A percentile compares a stretch with the other conserved stretches of the same genome.
Evolutionary conservation across 2,888 invertebrate genomes (phyloP).

Genomic region (Physocephala rufipes): DNA sequence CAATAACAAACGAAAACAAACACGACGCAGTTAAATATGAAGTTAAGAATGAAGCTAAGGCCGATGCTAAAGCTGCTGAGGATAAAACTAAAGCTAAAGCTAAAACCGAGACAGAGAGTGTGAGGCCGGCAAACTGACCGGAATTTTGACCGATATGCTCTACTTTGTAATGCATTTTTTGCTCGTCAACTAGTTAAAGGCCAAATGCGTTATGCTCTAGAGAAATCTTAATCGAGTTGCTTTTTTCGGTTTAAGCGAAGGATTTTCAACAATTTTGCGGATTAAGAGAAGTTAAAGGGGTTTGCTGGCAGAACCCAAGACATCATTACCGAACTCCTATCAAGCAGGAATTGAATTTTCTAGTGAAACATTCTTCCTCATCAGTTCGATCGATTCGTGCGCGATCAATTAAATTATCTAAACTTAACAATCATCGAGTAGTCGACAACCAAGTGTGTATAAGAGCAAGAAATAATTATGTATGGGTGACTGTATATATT

Average conservation of each 20-base stretch:
- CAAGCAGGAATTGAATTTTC: constrained; percentile 24
- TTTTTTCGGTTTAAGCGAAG: neutral
- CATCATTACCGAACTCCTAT: constrained; percentile 16
- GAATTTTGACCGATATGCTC: neutral
- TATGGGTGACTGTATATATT: no score
- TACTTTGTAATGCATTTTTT: constrained; percentile 11
- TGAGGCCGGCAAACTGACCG: neutral
- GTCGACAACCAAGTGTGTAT: neutral
- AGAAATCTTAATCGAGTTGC: constrained; percentile 37
- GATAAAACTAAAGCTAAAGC: constrained; percentile 8
- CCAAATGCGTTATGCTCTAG: constrained; percentile 29
- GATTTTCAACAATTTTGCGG: no score
- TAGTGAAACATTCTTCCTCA: no score
- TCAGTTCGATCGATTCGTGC: neutral
- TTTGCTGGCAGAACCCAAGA: constrained; percentile 17
- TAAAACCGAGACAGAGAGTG: constrained; percentile 21
- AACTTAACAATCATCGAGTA: constrained; percentile 22
- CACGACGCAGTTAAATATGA: constrained; percentile 17
- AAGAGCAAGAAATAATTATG: no score
- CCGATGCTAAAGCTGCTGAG: neutral
- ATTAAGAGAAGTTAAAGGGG: neutral
- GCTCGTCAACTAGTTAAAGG: constrained; percentile 29
- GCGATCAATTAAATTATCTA: constrained; percentile 29
- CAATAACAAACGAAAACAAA: no score
- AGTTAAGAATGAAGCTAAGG: constrained; percentile 24